Evolutionary conservation across 2,113 vertebrate genomes (phyloP), one percentile per base, ranked within the genome.

Genomic region (Crocuta crocuta): DNA sequence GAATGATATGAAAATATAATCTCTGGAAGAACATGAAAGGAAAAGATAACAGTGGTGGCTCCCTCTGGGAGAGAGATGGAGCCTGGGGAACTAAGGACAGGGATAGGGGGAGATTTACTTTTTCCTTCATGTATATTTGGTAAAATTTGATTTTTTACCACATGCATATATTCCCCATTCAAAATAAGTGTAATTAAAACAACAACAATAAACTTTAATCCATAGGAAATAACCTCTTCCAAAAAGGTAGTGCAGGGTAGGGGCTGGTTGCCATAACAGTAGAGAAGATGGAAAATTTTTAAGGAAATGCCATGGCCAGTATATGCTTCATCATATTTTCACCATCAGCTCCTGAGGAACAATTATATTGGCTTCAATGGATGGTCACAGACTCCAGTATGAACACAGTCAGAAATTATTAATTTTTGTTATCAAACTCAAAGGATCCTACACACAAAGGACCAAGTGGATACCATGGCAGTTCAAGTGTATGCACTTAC

Each of bases 161-260:
- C 0, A 61, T 39, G 33, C 21, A 17, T n/a, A 70, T 61, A 79
- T 91, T 61, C 35, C 17, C 39, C 17, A 31, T 86, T 85, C 81
- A 95, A 91, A 91, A 85, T 96, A 89, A 89, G 83, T 93, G 4
- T 61, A 50, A 79, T 79, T 79, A 15, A 55, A 28, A 3, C 4
- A n/a, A 65, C 26, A 65, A 28, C 73, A 76, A 6, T 6, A 76
- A 76, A 24, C 26, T 76, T 6, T 61, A 79, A 61, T 63, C 9
- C 39, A 23, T 45, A 50, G 74, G 16, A 35, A 78, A 39, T 10
- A 80, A 3, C 17, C n/a, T 84, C 33, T 95, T 89, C 70, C 17
- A 0, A 45, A 89, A 28, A 81, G 17, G 53, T 21, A 61, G 63
- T 87, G 43, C 45, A 50, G 19, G 33, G 10, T 66, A 12, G 24